These are phyloP conservation scores for Notodonta ziczac DNA, from an alignment of 2,888 invertebrate species.

Conservation along the genomic window DNA sequence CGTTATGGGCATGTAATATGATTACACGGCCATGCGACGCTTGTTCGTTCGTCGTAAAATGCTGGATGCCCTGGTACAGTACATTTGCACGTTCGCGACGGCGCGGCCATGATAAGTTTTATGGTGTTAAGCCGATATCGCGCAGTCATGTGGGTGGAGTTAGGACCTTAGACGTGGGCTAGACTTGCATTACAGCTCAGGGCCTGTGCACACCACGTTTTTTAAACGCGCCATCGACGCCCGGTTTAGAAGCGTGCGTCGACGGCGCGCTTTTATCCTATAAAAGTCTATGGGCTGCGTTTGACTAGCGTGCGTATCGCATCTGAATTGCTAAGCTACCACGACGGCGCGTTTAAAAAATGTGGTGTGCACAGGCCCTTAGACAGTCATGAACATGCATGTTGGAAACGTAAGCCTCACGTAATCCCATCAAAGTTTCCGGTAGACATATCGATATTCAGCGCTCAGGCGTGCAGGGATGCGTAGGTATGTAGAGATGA, in stretches of 20 bases:
- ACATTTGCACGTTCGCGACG: constrained; percentile 1
- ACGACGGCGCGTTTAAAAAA: too few species aligned
- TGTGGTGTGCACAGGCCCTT: too few species aligned
- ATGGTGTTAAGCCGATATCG: not conserved
- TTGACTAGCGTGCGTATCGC: too few species aligned
- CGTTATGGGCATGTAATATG: constrained; percentile 1
- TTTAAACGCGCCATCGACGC: too few species aligned
- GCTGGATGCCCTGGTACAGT: not conserved
- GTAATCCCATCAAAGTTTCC: not conserved
- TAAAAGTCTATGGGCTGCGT: too few species aligned
- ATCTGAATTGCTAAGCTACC: too few species aligned
- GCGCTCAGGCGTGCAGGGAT: not conserved
- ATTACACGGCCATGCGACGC: constrained; percentile 1
- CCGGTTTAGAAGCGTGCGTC: too few species aligned
- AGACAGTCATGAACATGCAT: not conserved
- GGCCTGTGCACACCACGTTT: too few species aligned
- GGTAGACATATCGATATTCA: not conserved
- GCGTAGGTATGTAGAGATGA: not conserved
- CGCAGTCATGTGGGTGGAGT: not conserved
- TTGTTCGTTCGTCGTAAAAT: not conserved
- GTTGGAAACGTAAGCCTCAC: not conserved
- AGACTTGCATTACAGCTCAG: too few species aligned
- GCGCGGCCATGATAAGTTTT: not conserved
- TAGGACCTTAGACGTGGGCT: not conserved
- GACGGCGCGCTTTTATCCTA: too few species aligned